Percentiles rank a stretch among this genome's conserved stretches.
These are phyloP conservation scores for Gari tellinella DNA, from an alignment of 2,888 invertebrate genomes.

Conservation along the genomic window DNA sequence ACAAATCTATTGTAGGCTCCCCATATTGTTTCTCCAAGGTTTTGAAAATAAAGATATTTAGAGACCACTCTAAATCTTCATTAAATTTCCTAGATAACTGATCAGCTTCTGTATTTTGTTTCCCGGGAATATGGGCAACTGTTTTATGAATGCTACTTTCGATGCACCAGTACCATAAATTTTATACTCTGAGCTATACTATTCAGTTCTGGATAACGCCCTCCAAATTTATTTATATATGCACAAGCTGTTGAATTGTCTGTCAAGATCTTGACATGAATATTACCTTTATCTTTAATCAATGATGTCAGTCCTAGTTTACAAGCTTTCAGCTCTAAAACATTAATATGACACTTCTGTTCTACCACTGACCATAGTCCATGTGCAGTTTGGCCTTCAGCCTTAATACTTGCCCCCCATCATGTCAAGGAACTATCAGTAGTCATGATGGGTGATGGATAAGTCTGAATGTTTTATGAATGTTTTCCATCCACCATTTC, in stretches of 20 bases:
- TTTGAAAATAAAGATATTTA: constrained; percentile 16
- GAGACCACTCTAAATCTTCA: constrained; percentile 51
- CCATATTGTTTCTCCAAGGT: background rate
- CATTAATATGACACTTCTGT: constrained; percentile 35
- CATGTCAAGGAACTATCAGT: constrained; percentile 12
- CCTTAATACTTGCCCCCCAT: constrained; percentile 21
- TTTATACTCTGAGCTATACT: constrained; percentile 17
- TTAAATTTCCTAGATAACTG: constrained; percentile 34
- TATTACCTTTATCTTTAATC: constrained; percentile 11
- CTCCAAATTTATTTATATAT: constrained; percentile 45
- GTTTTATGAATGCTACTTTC: constrained; percentile 14
- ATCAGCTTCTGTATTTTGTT: constrained; percentile 39
- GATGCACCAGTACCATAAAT: constrained; percentile 40
- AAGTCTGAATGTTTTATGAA: background rate
- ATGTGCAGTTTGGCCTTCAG: background rate
- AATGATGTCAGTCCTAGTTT: constrained; percentile 14
- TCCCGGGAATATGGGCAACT: constrained; percentile 41
- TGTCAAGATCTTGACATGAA: constrained; percentile 22
- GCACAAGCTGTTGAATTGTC: constrained; percentile 40
- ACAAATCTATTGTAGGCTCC: constrained; percentile 15
- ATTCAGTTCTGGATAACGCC: constrained; percentile 26
- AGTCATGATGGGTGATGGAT: constrained; percentile 6
- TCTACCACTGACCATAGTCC: constrained; percentile 31
- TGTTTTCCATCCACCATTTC: constrained; percentile 15
- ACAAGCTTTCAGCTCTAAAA: constrained; percentile 37